These are phyloP conservation scores for Semaprochilodus insignis DNA, from an alignment of 2,797 vertebrate species.

Conservation along the genomic window DNA sequence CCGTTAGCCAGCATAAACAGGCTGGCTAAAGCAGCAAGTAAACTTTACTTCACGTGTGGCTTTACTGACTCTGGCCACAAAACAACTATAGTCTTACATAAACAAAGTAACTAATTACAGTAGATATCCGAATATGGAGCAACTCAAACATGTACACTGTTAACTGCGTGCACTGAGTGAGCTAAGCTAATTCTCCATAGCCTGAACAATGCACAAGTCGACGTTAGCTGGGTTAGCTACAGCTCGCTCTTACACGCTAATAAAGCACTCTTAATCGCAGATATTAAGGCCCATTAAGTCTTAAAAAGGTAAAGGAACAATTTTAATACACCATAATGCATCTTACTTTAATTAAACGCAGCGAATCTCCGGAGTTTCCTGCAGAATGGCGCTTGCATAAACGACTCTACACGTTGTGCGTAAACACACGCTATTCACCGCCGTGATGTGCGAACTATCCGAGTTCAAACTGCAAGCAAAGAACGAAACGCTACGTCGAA, in stretches of 20 bases:
- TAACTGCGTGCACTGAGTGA: too few relatives aligned
- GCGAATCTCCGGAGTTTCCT: neutral
- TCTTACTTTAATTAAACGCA: constrained; percentile 43
- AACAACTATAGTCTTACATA: too few relatives aligned
- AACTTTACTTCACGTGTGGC: too few relatives aligned
- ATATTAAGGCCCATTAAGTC: neutral
- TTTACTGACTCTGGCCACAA: too few relatives aligned
- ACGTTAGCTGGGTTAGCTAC: neutral
- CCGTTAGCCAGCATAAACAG: too few relatives aligned
- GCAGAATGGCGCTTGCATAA: constrained; percentile 54
- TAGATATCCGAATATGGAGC: too few relatives aligned
- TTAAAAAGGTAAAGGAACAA: neutral
- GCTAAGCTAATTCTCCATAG: neutral
- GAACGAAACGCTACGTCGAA: neutral
- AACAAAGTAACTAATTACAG: too few relatives aligned
- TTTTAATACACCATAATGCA: neutral
- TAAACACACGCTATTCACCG: constrained; percentile 28
- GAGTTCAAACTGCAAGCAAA: neutral
- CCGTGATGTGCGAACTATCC: neutral
- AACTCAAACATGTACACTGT: too few relatives aligned
- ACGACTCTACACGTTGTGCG: constrained; percentile 56
- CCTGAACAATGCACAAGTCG: neutral
- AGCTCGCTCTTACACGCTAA: neutral
- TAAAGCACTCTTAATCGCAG: neutral
- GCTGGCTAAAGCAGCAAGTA: too few relatives aligned